Evolutionary conservation across 1,140 invertebrate genomes (phyloP), one percentile per base, ranked within the genome.

Genomic region (Drosophila sp.): DNA sequence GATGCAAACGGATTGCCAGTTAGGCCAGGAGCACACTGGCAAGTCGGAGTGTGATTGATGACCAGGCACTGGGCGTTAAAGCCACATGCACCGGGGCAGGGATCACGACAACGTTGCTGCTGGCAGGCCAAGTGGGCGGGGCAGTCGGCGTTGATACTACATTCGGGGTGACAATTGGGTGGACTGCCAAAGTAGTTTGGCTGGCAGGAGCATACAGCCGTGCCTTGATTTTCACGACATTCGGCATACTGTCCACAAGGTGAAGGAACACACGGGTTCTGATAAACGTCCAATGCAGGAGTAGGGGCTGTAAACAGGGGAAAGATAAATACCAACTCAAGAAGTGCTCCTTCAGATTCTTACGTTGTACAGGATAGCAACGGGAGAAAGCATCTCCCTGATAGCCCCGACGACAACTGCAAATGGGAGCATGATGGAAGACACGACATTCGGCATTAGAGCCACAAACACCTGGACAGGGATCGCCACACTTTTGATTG

Each of bases 401-500:
- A 78, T 94, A 96, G 5, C 95, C 95, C 1, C 94, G 92, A 21
- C 94, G 80, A 90, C 96, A 97, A 45, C 93, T 93, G 80, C 97
- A 97, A 40, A 95, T 94, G 0, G 96, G 95, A 5, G 94, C 94
- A 76, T 97, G 96, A 82, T 96, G 96, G 9, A 94, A 89, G 0
- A 97, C 96, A 14, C 93, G 93, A 87, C 96, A 97, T 57, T 95
- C 94, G 1, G 96, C 95, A 92, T 96, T 96, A 27, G 94, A 90
- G 6, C 96, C 96, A 90, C 97, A 97, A 1, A 94, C 94, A 51
- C 94, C 95, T n/a, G 94, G 93, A 76, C 96, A 97, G 25, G 96
- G 96, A 92, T 97, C 94, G n/a, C 93, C 92, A 78, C 96, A 97
- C 92, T 97, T 97, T 80, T 96, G 96, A 84, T 96, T 96, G 27